A percentile compares a stretch with the other conserved stretches of the same genome.
phyloP scores from a whole-genome alignment of 2,797 vertebrate species.

The Betta splendens region DNA sequence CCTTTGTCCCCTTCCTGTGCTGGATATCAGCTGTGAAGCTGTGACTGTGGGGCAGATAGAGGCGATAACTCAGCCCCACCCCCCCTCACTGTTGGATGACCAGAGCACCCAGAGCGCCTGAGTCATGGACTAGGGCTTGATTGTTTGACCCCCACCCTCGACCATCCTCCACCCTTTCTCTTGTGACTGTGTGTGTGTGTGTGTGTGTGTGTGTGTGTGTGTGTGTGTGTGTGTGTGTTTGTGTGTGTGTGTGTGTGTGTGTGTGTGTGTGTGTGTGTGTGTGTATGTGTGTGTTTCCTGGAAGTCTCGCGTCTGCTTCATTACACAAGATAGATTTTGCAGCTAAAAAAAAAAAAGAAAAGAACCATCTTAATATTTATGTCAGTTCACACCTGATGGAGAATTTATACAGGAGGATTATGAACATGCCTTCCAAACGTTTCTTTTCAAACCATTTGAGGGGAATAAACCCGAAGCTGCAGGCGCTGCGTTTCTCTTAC shows the following conservation, averaged over 20 bases:
- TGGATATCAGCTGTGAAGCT: slow-evolving; percentile 77
- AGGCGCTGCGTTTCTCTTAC: not conserved
- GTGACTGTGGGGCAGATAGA: slow-evolving; percentile 66
- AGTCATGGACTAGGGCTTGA: slow-evolving; percentile 55
- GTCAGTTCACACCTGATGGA: no score
- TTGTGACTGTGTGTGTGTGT: slow-evolving; percentile 22
- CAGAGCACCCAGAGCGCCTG: slow-evolving; percentile 53
- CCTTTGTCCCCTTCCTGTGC: slow-evolving; percentile 69
- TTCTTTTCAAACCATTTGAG: not conserved
- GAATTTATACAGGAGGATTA: not conserved
- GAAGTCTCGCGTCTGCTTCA: slow-evolving; percentile 17
- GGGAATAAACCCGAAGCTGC: not conserved
- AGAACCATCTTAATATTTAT: no score
- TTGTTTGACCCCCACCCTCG: slow-evolving; percentile 45
- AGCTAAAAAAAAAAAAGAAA: no score
- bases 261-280: no score
- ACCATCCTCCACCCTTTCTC: slow-evolving; percentile 29
- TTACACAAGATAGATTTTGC: no score
- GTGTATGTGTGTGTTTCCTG: slow-evolving; percentile 38
- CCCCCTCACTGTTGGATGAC: slow-evolving; percentile 45
- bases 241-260: no score
- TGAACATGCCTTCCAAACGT: not conserved
- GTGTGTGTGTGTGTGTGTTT: no score
- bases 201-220: no score
- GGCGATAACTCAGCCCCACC: slow-evolving; percentile 43